A percentile compares a stretch with the other conserved stretches of the same genome.
These are phyloP conservation scores for Rhegmatorhina hoffmannsi DNA, from an alignment of 2,113 vertebrate species.

Conservation along the genomic window DNA sequence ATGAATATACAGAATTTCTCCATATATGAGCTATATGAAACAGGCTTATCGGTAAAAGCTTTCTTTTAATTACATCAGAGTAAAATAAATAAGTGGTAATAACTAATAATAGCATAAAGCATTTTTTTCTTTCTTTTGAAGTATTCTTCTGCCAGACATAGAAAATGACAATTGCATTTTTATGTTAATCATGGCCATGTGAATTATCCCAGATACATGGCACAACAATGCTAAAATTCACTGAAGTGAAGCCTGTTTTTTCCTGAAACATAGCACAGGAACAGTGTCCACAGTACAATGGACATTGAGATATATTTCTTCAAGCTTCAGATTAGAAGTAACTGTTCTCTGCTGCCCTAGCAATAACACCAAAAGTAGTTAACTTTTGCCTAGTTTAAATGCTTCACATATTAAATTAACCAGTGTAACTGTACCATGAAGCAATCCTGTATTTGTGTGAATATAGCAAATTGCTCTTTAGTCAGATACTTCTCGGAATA, in stretches of 20 bases:
- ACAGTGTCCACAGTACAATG: background rate
- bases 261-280: background rate
- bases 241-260: background rate
- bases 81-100: constrained; percentile 26
- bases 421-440: background rate
- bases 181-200: constrained; percentile 1
- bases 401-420: background rate
- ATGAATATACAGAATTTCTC: background rate
- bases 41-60: background rate
- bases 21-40: background rate
- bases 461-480: background rate
- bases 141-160: background rate
- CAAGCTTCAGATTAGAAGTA: background rate
- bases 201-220: background rate
- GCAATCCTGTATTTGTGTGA: background rate
- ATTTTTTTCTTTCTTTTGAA: constrained; percentile 5
- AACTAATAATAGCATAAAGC: constrained; percentile 10
- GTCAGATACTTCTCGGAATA: background rate
- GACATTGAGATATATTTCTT: background rate
- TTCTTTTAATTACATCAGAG: constrained; percentile 22
- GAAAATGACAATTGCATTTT: constrained; percentile 1
- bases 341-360: background rate
- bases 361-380: background rate
- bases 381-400: background rate
- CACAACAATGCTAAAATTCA: background rate